Evolutionary conservation across 2,797 vertebrate genomes (phyloP).

Genomic region (Chaunax sp.): DNA sequence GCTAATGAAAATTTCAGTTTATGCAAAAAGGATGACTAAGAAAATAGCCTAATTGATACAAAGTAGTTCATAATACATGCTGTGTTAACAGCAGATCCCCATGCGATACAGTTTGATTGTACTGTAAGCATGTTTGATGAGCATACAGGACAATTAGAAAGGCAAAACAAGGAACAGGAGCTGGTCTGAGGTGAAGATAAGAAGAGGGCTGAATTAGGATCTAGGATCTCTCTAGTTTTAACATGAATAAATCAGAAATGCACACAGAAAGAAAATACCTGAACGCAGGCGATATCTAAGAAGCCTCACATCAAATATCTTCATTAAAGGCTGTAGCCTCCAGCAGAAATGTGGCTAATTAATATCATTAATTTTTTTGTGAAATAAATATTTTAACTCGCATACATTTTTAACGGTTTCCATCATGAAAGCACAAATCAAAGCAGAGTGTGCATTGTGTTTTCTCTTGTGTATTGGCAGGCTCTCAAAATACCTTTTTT

Average conservation of each 20-base stretch:
- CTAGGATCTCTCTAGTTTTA: neutral
- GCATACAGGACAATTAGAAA: constrained; percentile 14
- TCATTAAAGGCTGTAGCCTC: constrained; percentile 36
- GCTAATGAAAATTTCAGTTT: constrained; percentile 56
- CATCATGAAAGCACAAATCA: constrained; percentile 33
- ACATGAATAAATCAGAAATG: constrained; percentile 36
- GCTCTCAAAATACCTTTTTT: neutral
- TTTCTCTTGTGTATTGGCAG: constrained; percentile 11
- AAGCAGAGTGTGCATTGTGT: constrained; percentile 13
- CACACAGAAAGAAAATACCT: constrained; percentile 16
- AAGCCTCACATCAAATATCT: constrained; percentile 26
- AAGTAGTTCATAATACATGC: constrained; percentile 64
- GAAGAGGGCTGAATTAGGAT: constrained; percentile 17
- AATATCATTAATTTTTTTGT: constrained; percentile 10
- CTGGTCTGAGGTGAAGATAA: constrained; percentile 2
- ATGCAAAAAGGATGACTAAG: constrained; percentile 29
- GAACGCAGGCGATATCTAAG: constrained; percentile 29
- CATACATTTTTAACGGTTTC: constrained; percentile 40
- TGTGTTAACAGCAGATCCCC: constrained; percentile 26
- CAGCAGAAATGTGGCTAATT: constrained; percentile 22
- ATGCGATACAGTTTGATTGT: constrained; percentile 31
- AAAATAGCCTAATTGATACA: constrained; percentile 57
- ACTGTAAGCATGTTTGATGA: constrained; percentile 14
- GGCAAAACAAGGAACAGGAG: constrained; percentile 13
- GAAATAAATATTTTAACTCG: constrained; percentile 14